phyloP scores from a whole-genome alignment of 2,113 vertebrate genomes.

The Ictalurus punctatus region DNA sequence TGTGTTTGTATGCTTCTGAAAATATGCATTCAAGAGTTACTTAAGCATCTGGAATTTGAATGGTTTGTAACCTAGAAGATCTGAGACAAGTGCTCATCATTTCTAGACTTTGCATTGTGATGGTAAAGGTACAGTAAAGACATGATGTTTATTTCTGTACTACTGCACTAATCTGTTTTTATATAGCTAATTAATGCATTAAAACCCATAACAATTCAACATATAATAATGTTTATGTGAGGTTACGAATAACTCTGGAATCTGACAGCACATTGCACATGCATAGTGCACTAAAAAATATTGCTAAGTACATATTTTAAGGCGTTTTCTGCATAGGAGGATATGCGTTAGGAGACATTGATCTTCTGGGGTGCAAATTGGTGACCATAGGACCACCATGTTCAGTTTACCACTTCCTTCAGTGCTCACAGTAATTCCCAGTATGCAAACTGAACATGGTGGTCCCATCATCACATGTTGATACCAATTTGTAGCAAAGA shows the following conservation, averaged over 20 bases:
- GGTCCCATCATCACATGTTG: neutral
- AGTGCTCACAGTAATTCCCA: neutral
- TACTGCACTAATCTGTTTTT: neutral
- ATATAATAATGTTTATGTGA: neutral
- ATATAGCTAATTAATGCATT: neutral
- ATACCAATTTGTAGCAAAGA: neutral
- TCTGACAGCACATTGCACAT: neutral
- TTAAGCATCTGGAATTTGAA: neutral
- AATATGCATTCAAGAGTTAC: neutral
- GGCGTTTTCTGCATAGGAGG: neutral
- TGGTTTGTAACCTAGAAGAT: neutral
- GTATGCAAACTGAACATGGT: neutral
- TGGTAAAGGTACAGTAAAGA: neutral
- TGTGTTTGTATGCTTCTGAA: neutral
- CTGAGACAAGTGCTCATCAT: neutral
- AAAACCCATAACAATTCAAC: neutral
- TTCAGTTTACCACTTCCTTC: neutral
- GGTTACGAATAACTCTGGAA: neutral
- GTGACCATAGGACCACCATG: neutral
- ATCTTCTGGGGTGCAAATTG: neutral
- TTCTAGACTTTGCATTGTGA: neutral
- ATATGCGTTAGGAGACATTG: neutral
- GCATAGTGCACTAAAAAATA: neutral
- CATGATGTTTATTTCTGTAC: neutral
- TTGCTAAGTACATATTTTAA: neutral